Evolutionary conservation across 2,113 vertebrate species (phyloP), one percentile per base, ranked within the genome.

Genomic region (Oryctolagus cuniculus): DNA sequence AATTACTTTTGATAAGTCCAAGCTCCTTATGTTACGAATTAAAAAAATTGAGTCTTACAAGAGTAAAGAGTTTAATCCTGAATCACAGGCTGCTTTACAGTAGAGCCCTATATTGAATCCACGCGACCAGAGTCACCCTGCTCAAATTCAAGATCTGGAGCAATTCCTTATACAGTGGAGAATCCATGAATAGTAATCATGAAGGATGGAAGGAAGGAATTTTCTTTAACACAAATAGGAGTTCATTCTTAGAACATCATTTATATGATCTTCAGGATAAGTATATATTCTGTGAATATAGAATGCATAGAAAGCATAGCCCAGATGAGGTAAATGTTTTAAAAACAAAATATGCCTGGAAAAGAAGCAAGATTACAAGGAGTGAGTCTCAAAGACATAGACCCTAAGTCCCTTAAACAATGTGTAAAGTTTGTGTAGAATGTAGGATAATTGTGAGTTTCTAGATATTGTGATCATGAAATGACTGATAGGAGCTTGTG

Each of bases 311-410:
- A 91, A 94, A 90, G 88, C 67, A 38, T 84, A 90, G 61, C 34
- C 49, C n/a, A 84, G 38, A 84, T 83, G 29, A 77, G 25, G 10
- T 67, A 82, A 93, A 55, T 96, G 51, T 88, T 88, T 95, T 88
- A 12, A 77, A 93, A 67, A 77, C 22, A 88, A 92, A 85, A 58
- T 67, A 21, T 58, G 10, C 34, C 69, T 82, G 24, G 22, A 77
- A 83, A 90, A 61, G 12, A 75, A 92, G 29, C 13, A 95, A 77
- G 93, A 82, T 64, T 89, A 29, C 29, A 74, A 90, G 36, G 10
- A 92, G 19, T 13, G 22, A 63, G 13, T 25, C 22, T 87, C n/a
- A 51, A 74, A 86, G 91, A n/a, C 27, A 1, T 36, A 66, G 80
- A 61, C 2, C 12, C 27, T 53, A 5, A 74, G 22, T 89, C 6